phyloP scores from a whole-genome alignment of 1,140 invertebrate species.

The Daktulosphaira vitifoliae region DNA sequence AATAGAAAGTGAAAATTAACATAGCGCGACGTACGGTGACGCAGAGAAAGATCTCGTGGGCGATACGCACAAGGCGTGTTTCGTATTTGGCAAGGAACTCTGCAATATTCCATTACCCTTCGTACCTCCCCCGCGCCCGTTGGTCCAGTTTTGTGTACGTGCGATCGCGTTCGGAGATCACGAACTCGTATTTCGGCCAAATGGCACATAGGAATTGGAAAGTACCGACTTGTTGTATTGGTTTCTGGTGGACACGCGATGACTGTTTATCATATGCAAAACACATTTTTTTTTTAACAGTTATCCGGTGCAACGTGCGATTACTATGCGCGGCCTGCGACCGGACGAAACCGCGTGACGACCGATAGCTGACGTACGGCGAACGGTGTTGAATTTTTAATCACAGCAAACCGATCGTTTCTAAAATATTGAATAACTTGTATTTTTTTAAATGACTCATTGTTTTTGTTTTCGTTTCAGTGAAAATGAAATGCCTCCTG shows the following conservation, averaged over 20 bases:
- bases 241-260: conserved; percentile 8
- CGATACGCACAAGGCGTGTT: conserved; percentile 23
- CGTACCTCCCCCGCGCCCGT: background rate
- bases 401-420: too few species aligned
- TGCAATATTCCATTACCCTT: background rate
- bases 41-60: conserved; percentile 25
- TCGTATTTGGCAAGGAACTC: conserved; percentile 18
- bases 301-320: background rate
- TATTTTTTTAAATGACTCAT: too few species aligned
- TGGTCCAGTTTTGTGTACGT: conserved; percentile 4
- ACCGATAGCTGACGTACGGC: background rate
- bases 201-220: conserved; percentile 12
- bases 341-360: background rate
- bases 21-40: background rate
- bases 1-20: conserved; percentile 21
- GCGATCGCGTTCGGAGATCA: background rate
- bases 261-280: too few species aligned
- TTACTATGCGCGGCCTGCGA: background rate
- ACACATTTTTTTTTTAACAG: too few species aligned
- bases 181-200: conserved; percentile 17
- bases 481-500: conserved; percentile 28
- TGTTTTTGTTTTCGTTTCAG: conserved; percentile 14
- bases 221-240: background rate
- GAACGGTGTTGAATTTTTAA: too few species aligned
- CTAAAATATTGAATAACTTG: too few species aligned